Evolutionary conservation across 2,888 invertebrate species (phyloP).

Genomic region (Ormia ochracea): DNA sequence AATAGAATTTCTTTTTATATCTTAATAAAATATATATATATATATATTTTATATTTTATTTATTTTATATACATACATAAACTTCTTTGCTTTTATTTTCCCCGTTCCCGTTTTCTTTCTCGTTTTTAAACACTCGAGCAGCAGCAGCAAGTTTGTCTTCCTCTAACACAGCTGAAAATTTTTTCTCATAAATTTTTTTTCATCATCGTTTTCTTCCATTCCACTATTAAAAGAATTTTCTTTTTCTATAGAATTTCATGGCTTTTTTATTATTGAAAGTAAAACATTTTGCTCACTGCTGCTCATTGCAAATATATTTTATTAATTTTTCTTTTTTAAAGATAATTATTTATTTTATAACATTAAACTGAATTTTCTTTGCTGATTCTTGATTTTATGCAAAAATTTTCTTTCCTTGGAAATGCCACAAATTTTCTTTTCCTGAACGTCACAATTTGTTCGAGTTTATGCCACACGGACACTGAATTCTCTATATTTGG

Average conservation of each 20-base stretch:
- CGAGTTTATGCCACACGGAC: conserved; percentile 62
- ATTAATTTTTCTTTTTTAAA: background rate
- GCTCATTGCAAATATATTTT: conserved; percentile 26
- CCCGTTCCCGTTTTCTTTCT: conserved; percentile 31
- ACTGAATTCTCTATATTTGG: conserved; percentile 46
- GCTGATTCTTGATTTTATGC: conserved; percentile 19
- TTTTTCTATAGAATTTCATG: conserved; percentile 44
- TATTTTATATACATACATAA: conserved; percentile 51
- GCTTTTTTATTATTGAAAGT: conserved; percentile 9
- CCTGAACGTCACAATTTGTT: conserved; percentile 56
- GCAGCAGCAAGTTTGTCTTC: conserved; percentile 58
- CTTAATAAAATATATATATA: background rate
- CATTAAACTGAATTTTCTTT: conserved; percentile 17
- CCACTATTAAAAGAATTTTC: conserved; percentile 7
- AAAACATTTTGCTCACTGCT: conserved; percentile 37
- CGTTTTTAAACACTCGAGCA: conserved; percentile 51
- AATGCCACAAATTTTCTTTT: conserved; percentile 36
- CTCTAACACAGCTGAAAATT: conserved; percentile 9
- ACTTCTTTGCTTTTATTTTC: conserved; percentile 38
- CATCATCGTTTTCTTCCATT: conserved; percentile 17
- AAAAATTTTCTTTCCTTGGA: conserved; percentile 20
- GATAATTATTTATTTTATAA: conserved; percentile 8
- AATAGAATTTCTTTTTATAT: background rate
- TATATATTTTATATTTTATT: no score
- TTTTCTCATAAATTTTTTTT: conserved; percentile 19